Base-by-base conservation (phyloP, 2,113 vertebrate genomes). In the Mionectes macconnelli region DNA sequence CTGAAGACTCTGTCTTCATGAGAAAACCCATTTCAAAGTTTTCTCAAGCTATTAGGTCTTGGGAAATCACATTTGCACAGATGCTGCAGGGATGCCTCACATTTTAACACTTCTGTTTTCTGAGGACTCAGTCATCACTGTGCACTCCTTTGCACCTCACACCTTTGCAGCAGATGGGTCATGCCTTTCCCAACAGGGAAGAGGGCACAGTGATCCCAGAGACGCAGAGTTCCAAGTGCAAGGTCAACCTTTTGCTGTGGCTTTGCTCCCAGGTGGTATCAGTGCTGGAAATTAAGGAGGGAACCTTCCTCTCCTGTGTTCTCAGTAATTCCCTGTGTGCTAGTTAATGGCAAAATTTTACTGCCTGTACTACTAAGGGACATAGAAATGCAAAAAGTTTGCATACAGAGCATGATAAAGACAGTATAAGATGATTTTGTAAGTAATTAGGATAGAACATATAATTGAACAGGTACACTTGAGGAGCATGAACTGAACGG, bases 191-290 rank as follows among this genome's bases (percentile, higher is more conserved):
- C 44, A 28, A 0, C 6, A 40, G 40, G 39, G 24, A 50, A 55
- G 8, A 55, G 35, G 35, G 5, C 13, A 35, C 0, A 0, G 9
- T 13, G 78, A 25, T 37, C 22, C 23, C 9, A 3, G 37, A 22
- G 47, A 30, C 0, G 0, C 21, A 44, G 52, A 49, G 24, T 49
- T 76, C 52, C 53, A 40, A 28, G 17, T 3, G 8, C 56, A 70
- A 56, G 53, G 89, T 40, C 74, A 60, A 24, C 30, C 35, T 91
- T 86, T 81, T 0, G 0, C n/a, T 35, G 16, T 24, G 21, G 18
- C 60, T 70, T 49, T 83, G 56, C 62, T 90, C 52, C 37, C 55
- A 77, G 44, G 22, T 39, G 9, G n/a, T 63, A 19, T 13, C 39
- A 52, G 4, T 17, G 33, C 1, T 35, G 39, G 80, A 87, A 92